phyloP scores from a whole-genome alignment of 2,888 invertebrate species.

The Taphrorychus bicolor region DNA sequence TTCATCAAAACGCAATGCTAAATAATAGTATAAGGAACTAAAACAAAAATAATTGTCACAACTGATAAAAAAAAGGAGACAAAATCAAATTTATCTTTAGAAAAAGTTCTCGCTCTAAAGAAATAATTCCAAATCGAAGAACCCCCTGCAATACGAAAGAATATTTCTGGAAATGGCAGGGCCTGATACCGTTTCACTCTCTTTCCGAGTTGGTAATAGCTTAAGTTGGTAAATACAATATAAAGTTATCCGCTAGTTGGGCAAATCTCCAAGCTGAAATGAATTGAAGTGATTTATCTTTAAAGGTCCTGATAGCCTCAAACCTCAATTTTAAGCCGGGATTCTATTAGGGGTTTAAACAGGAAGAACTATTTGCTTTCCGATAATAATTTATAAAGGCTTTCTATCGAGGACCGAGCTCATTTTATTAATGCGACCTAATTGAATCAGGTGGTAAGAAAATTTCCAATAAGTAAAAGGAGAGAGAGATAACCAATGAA shows the following conservation, averaged over 20 bases:
- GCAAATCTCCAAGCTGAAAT: conserved; percentile 20
- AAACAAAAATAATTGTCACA: too few relatives aligned
- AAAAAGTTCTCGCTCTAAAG: background rate
- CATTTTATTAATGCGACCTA: background rate
- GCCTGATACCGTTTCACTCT: background rate
- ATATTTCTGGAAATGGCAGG: conserved; percentile 7
- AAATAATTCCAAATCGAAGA: background rate
- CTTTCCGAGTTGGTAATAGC: conserved; percentile 10
- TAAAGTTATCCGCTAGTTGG: conserved; percentile 21
- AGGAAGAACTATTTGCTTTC: background rate
- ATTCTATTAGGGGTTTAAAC: conserved; percentile 2
- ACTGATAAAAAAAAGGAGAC: too few relatives aligned
- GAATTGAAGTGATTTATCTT: conserved; percentile 17
- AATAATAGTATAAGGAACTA: too few relatives aligned
- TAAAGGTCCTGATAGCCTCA: conserved; percentile 11
- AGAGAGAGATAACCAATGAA: background rate
- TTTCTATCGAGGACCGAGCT: background rate
- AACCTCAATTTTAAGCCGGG: conserved; percentile 9
- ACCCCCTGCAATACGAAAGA: background rate
- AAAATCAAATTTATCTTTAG: too few relatives aligned
- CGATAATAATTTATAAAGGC: conserved; percentile 5
- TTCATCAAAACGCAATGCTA: too few relatives aligned
- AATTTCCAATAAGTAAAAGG: too few relatives aligned
- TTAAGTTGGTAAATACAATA: conserved; percentile 18
- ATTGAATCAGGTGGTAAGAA: background rate